Evolutionary conservation across 1,140 invertebrate species (phyloP), one percentile per base, ranked within the genome.

Genomic region (Anastrepha obliqua): DNA sequence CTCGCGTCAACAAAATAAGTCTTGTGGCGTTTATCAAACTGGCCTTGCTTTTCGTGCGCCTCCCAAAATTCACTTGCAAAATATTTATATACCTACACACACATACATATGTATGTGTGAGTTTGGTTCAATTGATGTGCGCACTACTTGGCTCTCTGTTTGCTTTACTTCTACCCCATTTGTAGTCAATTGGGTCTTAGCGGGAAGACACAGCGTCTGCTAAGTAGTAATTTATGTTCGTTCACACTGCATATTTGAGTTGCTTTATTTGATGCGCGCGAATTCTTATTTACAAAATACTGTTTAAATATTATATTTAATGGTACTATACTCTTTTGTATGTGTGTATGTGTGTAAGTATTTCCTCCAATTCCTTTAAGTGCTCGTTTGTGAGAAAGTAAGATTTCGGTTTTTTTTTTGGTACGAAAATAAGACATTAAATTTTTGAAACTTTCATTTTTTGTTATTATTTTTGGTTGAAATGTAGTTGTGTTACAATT

Each of bases 171-270:
- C 2, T 74, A n/a, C 47, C 2, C 4, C 17, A 51, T 55, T 8
- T 55, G 20, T 81, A 20, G 17, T 9, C 20, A 51, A 55, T 7
- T 81, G 8, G n/a, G 20, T 58, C n/a, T 58, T 55, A 81, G 55
- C 64, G 20, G 6, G 11, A 67, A 39, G 29, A 8, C n/a, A 67
- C 6, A 20, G 17, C 47, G 74, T 55, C 51, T 81, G 9, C 47
- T 81, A 81, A 81, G 74, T 81, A 47, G 47, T 55, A 81, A 81
- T 81, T 81, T 81, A 81, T 81, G 74, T 55, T 81, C 74, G 29
- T 81, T 81, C 47, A 55, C 74, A n/a, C 17, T 55, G 17, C 2
- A 51, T 81, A 81, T 81, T 81, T 81, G 47, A 81, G 44, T 55
- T 55, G n/a, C n/a, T 51, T 55, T 81, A 20, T 81, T 81, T 81